phyloP scores from a whole-genome alignment of 1,140 invertebrate species.

The Diorhabda elongata region DNA sequence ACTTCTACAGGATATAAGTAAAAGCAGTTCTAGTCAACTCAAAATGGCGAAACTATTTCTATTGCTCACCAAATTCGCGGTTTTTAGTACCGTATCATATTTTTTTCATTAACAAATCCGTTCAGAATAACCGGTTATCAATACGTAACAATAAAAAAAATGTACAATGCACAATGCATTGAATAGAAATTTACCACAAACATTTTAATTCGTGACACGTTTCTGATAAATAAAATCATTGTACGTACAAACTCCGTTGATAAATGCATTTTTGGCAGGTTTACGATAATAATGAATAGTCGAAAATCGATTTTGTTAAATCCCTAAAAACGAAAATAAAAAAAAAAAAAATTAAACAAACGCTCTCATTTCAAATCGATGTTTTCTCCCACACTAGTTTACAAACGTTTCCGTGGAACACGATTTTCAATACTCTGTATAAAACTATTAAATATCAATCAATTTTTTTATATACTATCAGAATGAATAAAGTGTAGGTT shows the following conservation, averaged over 20 bases:
- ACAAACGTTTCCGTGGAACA: constrained; percentile 15
- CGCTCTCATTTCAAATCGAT: constrained; percentile 3
- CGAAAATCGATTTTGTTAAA: constrained; percentile 8
- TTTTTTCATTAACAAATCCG: too few relatives aligned
- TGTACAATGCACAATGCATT: too few relatives aligned
- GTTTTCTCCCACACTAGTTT: constrained; percentile 3
- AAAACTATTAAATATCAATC: constrained; percentile 18
- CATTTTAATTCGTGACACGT: constrained; percentile 8
- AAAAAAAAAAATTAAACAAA: constrained; percentile 10
- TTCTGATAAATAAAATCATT: constrained; percentile 6
- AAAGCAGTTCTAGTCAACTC: too few relatives aligned
- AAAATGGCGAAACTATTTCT: too few relatives aligned
- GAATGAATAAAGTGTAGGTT: not conserved
- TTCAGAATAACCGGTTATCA: too few relatives aligned
- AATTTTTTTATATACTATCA: not conserved
- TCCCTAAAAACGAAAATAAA: not conserved
- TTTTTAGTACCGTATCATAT: too few relatives aligned
- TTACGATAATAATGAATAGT: constrained; percentile 7
- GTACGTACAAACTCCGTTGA: constrained; percentile 5
- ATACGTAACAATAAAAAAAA: too few relatives aligned
- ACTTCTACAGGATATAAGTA: too few relatives aligned
- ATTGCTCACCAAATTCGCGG: too few relatives aligned
- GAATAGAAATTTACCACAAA: constrained; percentile 3
- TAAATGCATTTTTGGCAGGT: constrained; percentile 3
- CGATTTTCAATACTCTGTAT: constrained; percentile 10